phyloP scores from a whole-genome alignment of 2,113 vertebrate species.

The Podilymbus podiceps region DNA sequence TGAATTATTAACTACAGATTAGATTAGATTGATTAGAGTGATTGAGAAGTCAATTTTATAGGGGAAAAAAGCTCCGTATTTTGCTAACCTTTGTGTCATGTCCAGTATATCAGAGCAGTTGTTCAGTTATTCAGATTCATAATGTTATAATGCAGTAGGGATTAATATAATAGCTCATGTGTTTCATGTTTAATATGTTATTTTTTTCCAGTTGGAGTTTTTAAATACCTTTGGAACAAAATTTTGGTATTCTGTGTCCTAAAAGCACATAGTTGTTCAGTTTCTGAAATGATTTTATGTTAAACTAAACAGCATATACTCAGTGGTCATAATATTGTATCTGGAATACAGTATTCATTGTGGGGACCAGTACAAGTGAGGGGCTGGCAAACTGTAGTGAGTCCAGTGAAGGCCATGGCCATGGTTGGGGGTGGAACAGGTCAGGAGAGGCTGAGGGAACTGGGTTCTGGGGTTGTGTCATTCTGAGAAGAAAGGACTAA shows the following conservation, averaged over 20 bases:
- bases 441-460: neutral
- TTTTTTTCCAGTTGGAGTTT: neutral
- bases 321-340: fast-evolving
- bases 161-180: neutral
- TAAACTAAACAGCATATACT: neutral
- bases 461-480: fast-evolving
- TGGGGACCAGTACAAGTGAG: neutral
- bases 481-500: neutral
- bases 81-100: neutral
- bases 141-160: neutral
- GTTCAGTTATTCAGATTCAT: neutral
- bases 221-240: neutral
- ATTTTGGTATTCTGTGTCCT: neutral
- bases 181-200: neutral
- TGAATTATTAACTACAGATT: neutral
- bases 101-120: neutral
- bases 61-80: neutral
- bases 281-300: neutral
- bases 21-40: too few relatives aligned
- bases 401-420: neutral
- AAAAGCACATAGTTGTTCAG: neutral
- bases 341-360: neutral
- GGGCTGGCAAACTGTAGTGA: neutral
- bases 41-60: neutral
- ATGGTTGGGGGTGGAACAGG: neutral